These are phyloP conservation scores for Idris sp. DNA, from an alignment of 1,140 invertebrate species.

Conservation along the genomic window DNA sequence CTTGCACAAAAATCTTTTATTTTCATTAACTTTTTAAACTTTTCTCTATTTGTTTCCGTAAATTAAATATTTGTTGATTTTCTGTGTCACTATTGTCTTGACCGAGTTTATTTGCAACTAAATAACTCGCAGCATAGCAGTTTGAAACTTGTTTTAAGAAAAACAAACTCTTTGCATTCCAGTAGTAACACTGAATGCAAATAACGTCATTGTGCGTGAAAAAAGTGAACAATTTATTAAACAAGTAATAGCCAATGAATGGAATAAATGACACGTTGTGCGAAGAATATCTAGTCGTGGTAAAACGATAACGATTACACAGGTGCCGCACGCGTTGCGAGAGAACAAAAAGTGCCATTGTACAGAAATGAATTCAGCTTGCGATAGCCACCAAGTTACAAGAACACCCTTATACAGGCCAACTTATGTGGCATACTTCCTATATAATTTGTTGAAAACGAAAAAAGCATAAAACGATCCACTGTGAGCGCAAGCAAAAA, in stretches of 20 bases:
- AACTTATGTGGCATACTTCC: constrained; percentile 52
- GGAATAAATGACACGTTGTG: constrained; percentile 48
- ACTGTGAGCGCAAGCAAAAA: constrained; percentile 10
- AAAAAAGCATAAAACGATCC: constrained; percentile 22
- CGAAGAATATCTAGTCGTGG: constrained; percentile 31
- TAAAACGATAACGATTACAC: constrained; percentile 55
- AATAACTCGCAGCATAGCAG: too few relatives aligned
- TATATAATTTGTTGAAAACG: constrained; percentile 48
- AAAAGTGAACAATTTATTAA: constrained; percentile 37
- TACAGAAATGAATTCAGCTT: constrained; percentile 52
- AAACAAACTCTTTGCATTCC: too few relatives aligned
- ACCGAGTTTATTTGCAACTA: too few relatives aligned
- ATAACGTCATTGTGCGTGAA: constrained; percentile 11
- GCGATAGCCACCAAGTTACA: constrained; percentile 45
- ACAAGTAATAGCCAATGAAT: constrained; percentile 26
- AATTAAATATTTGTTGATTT: too few relatives aligned
- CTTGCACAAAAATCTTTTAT: too few relatives aligned
- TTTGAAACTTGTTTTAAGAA: too few relatives aligned
- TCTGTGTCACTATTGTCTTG: too few relatives aligned
- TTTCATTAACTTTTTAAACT: too few relatives aligned
- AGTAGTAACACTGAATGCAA: constrained; percentile 10
- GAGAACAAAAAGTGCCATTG: constrained; percentile 58
- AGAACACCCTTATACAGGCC: constrained; percentile 49
- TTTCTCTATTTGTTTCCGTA: too few relatives aligned
- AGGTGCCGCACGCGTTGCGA: constrained; percentile 48